These are phyloP conservation scores for Agonopterix subpropinquella DNA, from an alignment of 2,888 invertebrate species.

Conservation along the genomic window DNA sequence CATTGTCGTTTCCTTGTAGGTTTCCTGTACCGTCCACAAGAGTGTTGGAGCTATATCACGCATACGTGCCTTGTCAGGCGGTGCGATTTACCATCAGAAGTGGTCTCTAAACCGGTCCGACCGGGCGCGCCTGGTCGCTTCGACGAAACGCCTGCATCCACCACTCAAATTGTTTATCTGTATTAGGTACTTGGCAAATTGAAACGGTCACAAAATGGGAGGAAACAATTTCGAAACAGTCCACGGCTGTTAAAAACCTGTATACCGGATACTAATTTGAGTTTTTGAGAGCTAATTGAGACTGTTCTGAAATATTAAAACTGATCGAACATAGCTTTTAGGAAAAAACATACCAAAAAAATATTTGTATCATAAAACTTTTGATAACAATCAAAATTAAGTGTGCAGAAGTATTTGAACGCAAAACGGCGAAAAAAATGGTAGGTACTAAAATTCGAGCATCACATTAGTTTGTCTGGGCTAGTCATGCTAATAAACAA, in stretches of 20 bases:
- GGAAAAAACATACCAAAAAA: too few relatives aligned
- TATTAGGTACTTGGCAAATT: conserved; percentile 46
- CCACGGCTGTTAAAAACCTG: not conserved
- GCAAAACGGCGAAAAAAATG: too few relatives aligned
- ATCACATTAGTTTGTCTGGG: too few relatives aligned
- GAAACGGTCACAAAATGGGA: conserved; percentile 23
- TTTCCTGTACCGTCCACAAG: not conserved
- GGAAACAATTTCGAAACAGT: conserved; percentile 8
- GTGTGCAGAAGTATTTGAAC: too few relatives aligned
- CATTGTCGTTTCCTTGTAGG: too few relatives aligned
- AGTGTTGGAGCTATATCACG: conserved; percentile 5
- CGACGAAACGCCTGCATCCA: conserved; percentile 51
- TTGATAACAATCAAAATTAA: too few relatives aligned
- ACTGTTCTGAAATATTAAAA: too few relatives aligned
- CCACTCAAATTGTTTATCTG: conserved; percentile 53
- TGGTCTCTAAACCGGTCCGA: conserved; percentile 63
- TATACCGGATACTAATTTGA: not conserved
- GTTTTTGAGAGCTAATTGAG: too few relatives aligned
- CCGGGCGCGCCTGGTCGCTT: conserved; percentile 45
- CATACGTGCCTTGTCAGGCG: conserved; percentile 53
- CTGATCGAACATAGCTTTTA: too few relatives aligned
- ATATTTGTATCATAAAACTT: too few relatives aligned
- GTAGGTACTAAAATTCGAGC: too few relatives aligned
- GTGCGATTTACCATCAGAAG: conserved; percentile 69
- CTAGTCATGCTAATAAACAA: too few relatives aligned